phyloP scores from a whole-genome alignment of 2,797 vertebrate genomes.

The Enoplosus armatus region DNA sequence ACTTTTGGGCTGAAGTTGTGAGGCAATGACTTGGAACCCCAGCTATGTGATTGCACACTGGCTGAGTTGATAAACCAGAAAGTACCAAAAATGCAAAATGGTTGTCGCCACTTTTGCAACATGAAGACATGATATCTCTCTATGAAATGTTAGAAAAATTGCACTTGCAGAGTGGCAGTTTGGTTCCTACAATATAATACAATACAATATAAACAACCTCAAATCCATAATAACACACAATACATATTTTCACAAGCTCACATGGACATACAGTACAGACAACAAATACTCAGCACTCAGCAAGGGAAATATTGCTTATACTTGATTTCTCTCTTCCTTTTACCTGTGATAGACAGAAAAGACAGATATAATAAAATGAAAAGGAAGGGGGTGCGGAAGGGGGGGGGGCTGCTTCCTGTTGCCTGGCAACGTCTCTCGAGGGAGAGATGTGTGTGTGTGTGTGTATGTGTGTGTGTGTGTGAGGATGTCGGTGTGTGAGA shows the following conservation, averaged over 20 bases:
- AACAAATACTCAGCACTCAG: slow-evolving; percentile 20
- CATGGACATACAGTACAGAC: background rate
- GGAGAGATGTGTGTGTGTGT: slow-evolving; percentile 40
- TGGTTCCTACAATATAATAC: no score
- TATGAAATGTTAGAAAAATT: background rate
- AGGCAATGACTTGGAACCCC: background rate
- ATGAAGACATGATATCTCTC: background rate
- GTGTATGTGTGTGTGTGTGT: background rate
- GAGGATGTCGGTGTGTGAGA: slow-evolving; percentile 7
- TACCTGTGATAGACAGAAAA: slow-evolving; percentile 61
- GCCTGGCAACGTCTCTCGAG: slow-evolving; percentile 78
- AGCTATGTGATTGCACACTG: background rate
- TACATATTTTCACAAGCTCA: slow-evolving; percentile 12
- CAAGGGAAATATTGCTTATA: slow-evolving; percentile 36
- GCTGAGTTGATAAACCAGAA: background rate
- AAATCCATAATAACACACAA: slow-evolving; percentile 1
- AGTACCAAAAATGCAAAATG: background rate
- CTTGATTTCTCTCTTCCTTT: slow-evolving; percentile 56
- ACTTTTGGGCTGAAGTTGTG: background rate
- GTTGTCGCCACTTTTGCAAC: background rate
- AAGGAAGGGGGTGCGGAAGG: slow-evolving; percentile 25
- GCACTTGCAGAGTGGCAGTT: background rate
- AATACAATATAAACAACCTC: slow-evolving; percentile 5
- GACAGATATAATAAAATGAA: slow-evolving; percentile 49
- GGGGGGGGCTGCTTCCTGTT: slow-evolving; percentile 71